These are phyloP conservation scores for Mirounga angustirostris DNA, from an alignment of 2,113 vertebrate genomes.

Conservation along the genomic window DNA sequence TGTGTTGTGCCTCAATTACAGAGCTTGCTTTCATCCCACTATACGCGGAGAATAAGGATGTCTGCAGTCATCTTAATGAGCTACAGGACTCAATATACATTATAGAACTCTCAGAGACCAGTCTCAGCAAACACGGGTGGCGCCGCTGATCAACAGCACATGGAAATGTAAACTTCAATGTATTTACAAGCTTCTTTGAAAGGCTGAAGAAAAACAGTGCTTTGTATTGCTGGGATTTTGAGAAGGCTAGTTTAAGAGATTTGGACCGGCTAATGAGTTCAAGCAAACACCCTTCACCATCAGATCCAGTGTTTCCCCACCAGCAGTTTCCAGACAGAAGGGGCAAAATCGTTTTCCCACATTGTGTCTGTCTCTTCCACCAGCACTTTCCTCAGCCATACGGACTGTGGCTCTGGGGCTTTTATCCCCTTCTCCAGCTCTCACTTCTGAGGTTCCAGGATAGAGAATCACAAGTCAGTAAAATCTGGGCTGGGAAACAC, in stretches of 20 bases:
- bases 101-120: conserved; percentile 79
- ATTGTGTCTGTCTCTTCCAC: background rate
- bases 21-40: conserved; percentile 76
- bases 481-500: conserved; percentile 70
- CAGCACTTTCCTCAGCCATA: conserved; percentile 35
- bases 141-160: conserved; percentile 81
- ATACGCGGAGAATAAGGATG: conserved; percentile 64
- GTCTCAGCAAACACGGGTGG: conserved; percentile 83
- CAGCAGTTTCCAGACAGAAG: conserved; percentile 57
- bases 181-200: conserved; percentile 88
- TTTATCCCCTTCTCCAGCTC: background rate
- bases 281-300: conserved; percentile 78
- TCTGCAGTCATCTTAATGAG: conserved; percentile 70
- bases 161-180: conserved; percentile 88
- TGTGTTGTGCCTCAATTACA: conserved; percentile 73
- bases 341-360: background rate
- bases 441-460: conserved; percentile 40
- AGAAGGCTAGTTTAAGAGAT: conserved; percentile 84
- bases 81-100: conserved; percentile 64
- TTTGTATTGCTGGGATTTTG: conserved; percentile 87
- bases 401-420: background rate
- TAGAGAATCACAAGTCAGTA: conserved; percentile 49
- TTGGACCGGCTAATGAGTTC: conserved; percentile 80
- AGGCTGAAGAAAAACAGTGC: conserved; percentile 85
- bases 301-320: conserved; percentile 69